These are phyloP conservation scores for Agriopis leucophaearia DNA, from an alignment of 2,888 invertebrate species.

Conservation along the genomic window DNA sequence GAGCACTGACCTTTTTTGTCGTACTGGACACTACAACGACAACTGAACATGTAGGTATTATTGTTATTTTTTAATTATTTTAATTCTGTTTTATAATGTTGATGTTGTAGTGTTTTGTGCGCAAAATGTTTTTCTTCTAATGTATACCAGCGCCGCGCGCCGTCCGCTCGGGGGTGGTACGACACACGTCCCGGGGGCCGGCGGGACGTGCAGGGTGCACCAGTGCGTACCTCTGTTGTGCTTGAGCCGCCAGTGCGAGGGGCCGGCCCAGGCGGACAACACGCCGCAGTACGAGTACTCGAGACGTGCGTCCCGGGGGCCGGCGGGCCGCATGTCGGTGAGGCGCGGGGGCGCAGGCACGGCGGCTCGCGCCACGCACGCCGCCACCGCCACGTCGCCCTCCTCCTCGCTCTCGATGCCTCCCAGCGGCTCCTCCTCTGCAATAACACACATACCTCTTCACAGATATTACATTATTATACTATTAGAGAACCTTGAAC, in stretches of 20 bases:
- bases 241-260: conserved; percentile 93
- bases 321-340: conserved; percentile 86
- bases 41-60: too few species aligned
- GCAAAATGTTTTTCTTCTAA: too few species aligned
- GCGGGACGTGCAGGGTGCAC: not conserved
- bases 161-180: too few species aligned
- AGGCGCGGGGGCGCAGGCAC: conserved; percentile 64
- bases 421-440: conserved; percentile 78
- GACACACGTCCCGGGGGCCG: too few species aligned
- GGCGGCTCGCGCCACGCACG: conserved; percentile 70
- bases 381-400: conserved; percentile 73
- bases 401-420: conserved; percentile 80
- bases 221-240: conserved; percentile 69
- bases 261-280: conserved; percentile 92
- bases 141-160: too few species aligned
- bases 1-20: too few species aligned
- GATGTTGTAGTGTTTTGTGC: too few species aligned
- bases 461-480: too few species aligned
- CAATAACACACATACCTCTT: not conserved
- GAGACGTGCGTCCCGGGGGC: conserved; percentile 77
- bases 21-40: too few species aligned
- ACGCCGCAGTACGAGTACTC: conserved; percentile 91
- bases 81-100: too few species aligned
- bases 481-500: too few species aligned
- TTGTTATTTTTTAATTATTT: too few species aligned